phyloP scores from a whole-genome alignment of 2,113 vertebrate species.

The Equus quagga region DNA sequence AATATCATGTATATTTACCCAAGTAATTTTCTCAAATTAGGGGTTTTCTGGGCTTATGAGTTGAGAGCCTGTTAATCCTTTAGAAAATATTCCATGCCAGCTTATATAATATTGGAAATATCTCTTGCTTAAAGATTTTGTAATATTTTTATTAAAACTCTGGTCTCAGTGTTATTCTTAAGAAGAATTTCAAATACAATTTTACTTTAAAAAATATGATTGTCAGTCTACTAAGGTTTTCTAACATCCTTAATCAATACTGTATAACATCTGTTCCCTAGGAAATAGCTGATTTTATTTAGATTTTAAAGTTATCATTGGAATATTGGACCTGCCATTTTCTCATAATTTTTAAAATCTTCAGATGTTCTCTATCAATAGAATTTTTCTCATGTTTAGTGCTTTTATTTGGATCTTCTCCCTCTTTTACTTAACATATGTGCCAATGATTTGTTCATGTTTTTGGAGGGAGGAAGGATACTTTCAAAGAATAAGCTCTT shows the following conservation, averaged over 20 bases:
- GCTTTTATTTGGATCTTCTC: not conserved
- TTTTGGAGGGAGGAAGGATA: not conserved
- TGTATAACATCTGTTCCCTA: not conserved
- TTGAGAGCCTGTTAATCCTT: not conserved
- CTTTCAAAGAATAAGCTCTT: not conserved
- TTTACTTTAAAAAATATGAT: not conserved
- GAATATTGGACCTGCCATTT: not conserved
- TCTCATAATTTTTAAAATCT: not conserved
- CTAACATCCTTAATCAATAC: not conserved
- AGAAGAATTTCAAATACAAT: not conserved
- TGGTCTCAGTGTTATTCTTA: not conserved
- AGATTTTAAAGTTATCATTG: conserved; percentile 29
- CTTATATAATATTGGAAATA: not conserved
- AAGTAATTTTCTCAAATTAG: not conserved
- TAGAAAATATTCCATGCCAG: not conserved
- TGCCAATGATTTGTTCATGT: not conserved
- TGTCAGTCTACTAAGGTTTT: not conserved
- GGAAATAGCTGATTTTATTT: not conserved
- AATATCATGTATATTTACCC: not conserved
- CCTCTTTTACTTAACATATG: not conserved
- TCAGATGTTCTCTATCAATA: not conserved
- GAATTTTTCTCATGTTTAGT: not conserved
- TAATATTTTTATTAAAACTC: not conserved
- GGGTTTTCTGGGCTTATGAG: not conserved
- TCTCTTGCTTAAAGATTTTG: not conserved